Evolutionary conservation across 2,113 vertebrate genomes (phyloP), one percentile per base, ranked within the genome.

Genomic region (Scomber scombrus): DNA sequence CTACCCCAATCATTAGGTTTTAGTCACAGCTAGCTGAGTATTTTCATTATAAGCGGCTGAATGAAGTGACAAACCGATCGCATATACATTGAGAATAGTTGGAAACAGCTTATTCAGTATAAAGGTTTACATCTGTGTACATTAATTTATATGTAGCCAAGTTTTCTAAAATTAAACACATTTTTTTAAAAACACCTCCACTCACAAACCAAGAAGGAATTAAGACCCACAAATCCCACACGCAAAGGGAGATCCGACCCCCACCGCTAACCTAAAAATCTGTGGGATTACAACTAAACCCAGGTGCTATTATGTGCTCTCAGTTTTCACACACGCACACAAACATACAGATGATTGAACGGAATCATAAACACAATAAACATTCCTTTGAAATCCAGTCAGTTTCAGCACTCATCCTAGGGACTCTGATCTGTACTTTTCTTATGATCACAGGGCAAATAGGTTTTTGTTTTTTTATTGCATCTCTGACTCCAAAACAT

Each of bases 251-350:
- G 71, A 66, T 71, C 55, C 60, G 31, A 81, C 82, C 80, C 71
- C 80, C 68, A 81, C 45, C 18, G 2, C 63, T 67, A 58, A 86
- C 81, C 75, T 68, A 68, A 82, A 86, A 85, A 82, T 76, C 79
- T 74, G 50, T 10, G 29, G 85, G 91, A 92, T 90, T 91, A 89
- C 68, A 67, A 62, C 82, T 57, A 89, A 93, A 91, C 85, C 82
- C 81, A 86, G 82, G 81, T 82, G 80, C 52, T 85, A 54, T 54
- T 58, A 46, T 82, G 69, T 55, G 70, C 71, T 86, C 76, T 83
- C 71, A 15, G 19, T 78, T 62, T 70, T 56, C 75, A 78, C 52
- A 71, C 57, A 54, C 50, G 43, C 60, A 66, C 75, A 77, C 54
- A 75, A 47, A 75, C 61, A 78, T 65, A 58, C 47, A 67, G 51